Evolutionary conservation across 2,113 vertebrate species (phyloP), one percentile per base, ranked within the genome.

Genomic region (Synodontis membranacea): DNA sequence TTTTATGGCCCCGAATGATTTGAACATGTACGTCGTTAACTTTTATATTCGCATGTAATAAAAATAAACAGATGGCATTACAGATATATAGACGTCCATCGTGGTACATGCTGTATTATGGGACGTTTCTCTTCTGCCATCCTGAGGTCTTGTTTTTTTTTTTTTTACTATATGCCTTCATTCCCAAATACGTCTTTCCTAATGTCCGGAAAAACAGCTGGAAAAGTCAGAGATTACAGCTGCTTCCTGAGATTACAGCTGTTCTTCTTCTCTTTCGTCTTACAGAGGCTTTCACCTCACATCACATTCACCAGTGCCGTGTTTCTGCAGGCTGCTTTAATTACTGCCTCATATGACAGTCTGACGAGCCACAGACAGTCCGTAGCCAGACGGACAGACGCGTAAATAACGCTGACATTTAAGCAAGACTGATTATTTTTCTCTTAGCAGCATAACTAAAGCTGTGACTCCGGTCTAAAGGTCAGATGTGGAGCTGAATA

Each of bases 321-420:
- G 7, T 85, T 52, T 46, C 84, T 75, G 52, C 58, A 1, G 58
- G 42, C 58, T 64, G 58, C 48, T 86, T 68, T 80, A 86, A 86
- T 86, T 80, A 70, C 44, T 12, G 48, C 42, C 46, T 68, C 60
- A 80, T n/a, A 70, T 86, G 60, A 86, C 84, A 68, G 62, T 64
- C 31, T 88, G 64, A 82, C 78, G 66, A 82, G 83, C 44, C 78
- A 64, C 28, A 88, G 78, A 74, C 25, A 72, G 31, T 58, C 54
- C 46, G 62, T 85, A 85, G 85, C 44, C 58, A 81, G 68, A 37
- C 44, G 17, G 52, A 28, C 31, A 23, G 52, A 60, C 28, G 68
- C 46, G 21, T 31, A 75, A 37, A 50, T 79, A 62, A 68, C 31
- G 23, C 60, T 86, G 84, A 80, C 84, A 86, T 86, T 86, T 86